phyloP scores from a whole-genome alignment of 2,888 invertebrate species.

The Lasioglossum figueresi region DNA sequence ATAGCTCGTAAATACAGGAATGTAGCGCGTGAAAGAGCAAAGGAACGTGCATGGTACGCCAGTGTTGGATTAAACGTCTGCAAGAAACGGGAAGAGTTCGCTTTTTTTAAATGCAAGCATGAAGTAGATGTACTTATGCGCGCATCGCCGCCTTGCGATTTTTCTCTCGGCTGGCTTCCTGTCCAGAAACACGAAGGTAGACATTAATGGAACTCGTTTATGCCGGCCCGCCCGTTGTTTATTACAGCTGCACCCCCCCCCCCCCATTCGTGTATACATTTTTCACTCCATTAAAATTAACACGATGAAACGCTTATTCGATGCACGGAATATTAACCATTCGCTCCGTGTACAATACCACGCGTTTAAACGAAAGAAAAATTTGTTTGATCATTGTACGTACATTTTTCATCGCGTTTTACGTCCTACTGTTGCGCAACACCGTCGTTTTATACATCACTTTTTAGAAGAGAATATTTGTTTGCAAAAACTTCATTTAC shows the following conservation, averaged over 20 bases:
- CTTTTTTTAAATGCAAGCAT: neutral
- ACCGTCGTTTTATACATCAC: neutral
- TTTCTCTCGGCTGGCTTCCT: slow-evolving; percentile 17
- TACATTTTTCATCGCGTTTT: neutral
- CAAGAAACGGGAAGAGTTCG: slow-evolving; percentile 9
- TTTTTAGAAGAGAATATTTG: neutral
- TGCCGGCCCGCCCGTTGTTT: slow-evolving; percentile 68
- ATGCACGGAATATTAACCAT: slow-evolving; percentile 1
- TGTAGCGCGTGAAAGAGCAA: slow-evolving; percentile 24
- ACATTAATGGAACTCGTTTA: slow-evolving; percentile 69
- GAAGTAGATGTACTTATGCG: slow-evolving; percentile 28
- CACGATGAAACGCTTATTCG: slow-evolving; percentile 1
- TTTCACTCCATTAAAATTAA: slow-evolving; percentile 54
- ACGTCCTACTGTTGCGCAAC: neutral
- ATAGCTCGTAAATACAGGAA: neutral
- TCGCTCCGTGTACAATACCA: neutral
- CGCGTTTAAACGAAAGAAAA: neutral
- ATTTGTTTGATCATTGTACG: neutral
- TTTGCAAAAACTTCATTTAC: neutral
- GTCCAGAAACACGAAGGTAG: slow-evolving; percentile 36
- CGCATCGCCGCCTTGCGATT: slow-evolving; percentile 9
- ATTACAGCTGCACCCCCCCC: slow-evolving; percentile 33
- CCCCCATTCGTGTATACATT: slow-evolving; percentile 57
- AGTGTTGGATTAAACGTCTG: slow-evolving; percentile 63
- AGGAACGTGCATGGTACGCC: slow-evolving; percentile 44